Percentiles rank a stretch among this genome's conserved stretches.
These are phyloP conservation scores for Steinernema scapterisci DNA, from an alignment of 2,888 invertebrate species.

Conservation along the genomic window DNA sequence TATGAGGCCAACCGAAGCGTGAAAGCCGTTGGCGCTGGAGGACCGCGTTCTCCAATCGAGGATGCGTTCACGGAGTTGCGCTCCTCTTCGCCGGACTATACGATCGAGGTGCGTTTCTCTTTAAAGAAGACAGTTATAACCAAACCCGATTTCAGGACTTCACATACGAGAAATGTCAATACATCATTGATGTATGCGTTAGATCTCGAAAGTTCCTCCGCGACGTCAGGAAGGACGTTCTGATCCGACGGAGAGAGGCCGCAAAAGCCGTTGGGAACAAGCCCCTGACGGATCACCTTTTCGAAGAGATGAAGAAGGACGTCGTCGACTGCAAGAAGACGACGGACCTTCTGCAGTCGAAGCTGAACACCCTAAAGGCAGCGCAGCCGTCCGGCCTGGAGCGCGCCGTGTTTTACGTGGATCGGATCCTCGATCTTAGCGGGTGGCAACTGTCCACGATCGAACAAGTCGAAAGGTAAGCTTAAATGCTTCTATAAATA, in stretches of 20 bases:
- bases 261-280: neutral
- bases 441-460: neutral
- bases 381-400: neutral
- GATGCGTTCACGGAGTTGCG: too few relatives aligned
- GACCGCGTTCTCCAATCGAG: neutral
- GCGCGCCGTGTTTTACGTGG: constrained; percentile 13
- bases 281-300: neutral
- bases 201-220: neutral
- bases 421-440: constrained; percentile 7
- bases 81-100: constrained; percentile 4
- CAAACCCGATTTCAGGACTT: neutral
- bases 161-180: neutral
- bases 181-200: neutral
- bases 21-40: neutral
- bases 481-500: too few relatives aligned
- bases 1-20: too few relatives aligned
- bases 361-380: neutral
- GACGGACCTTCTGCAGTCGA: neutral
- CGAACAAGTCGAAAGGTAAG: neutral
- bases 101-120: neutral
- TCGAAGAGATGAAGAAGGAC: neutral
- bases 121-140: neutral
- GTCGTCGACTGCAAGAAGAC: neutral
- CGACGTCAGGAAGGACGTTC: neutral
- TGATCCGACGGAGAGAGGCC: neutral